Evolutionary conservation across 2,797 vertebrate genomes (phyloP).

Genomic region (Esox masquinongy): DNA sequence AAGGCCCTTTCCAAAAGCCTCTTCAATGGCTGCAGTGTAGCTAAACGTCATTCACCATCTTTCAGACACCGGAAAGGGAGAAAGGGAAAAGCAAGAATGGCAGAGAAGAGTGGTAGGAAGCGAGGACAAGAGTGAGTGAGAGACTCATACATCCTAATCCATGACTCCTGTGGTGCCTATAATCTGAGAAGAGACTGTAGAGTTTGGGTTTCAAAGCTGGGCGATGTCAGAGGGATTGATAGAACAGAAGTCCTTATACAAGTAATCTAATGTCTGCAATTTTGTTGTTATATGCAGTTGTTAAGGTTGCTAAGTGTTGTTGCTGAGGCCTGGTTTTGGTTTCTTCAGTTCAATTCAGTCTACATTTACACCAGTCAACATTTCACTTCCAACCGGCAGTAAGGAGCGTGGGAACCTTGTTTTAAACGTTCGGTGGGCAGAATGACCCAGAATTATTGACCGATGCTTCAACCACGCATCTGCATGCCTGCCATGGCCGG

Average conservation of each 20-base stretch:
- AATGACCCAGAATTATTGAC: constrained; percentile 60
- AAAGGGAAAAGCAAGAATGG: constrained; percentile 4
- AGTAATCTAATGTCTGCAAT: constrained; percentile 1
- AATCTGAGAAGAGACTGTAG: constrained; percentile 40
- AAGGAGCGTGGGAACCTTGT: constrained; percentile 67
- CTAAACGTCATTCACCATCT: constrained; percentile 56
- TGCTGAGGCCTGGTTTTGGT: constrained; percentile 15
- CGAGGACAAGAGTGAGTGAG: constrained; percentile 8
- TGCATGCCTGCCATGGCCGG: constrained; percentile 40
- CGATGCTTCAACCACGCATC: constrained; percentile 32
- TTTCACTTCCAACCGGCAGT: constrained; percentile 37
- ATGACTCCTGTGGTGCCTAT: constrained; percentile 36
- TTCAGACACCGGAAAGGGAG: constrained; percentile 29
- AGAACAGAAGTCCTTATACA: background rate
- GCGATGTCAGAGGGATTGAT: constrained; percentile 29
- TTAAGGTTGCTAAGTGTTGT: background rate
- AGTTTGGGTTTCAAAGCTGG: constrained; percentile 28
- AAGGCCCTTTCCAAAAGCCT: constrained; percentile 44
- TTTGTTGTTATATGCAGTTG: constrained; percentile 5
- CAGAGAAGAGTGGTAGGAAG: background rate
- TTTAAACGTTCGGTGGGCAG: constrained; percentile 43
- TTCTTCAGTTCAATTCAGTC: constrained; percentile 32
- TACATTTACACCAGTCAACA: constrained; percentile 30
- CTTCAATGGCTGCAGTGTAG: constrained; percentile 43
- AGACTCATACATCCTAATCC: constrained; percentile 51